These are phyloP conservation scores for Listronotus oregonensis DNA, from an alignment of 1,140 invertebrate genomes.

Conservation along the genomic window DNA sequence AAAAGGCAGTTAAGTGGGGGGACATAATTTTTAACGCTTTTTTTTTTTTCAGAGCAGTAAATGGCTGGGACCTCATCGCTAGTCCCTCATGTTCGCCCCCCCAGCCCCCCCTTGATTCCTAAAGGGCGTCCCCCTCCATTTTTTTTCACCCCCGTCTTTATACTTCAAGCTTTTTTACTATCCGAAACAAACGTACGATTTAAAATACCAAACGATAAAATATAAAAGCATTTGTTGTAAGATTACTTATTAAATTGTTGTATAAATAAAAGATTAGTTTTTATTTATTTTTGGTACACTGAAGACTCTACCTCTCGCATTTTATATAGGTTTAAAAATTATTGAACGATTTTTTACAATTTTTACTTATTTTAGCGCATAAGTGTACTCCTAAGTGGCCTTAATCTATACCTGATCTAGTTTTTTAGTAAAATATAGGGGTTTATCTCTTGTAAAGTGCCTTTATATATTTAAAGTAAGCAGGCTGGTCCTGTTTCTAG, in stretches of 20 bases:
- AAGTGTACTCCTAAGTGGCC: constrained; percentile 42
- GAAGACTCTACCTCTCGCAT: constrained; percentile 33
- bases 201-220: constrained; percentile 7
- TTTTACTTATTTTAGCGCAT: constrained; percentile 29
- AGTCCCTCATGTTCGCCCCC: constrained; percentile 47
- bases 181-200: constrained; percentile 15
- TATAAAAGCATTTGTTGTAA: not conserved
- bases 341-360: constrained; percentile 23
- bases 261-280: constrained; percentile 1
- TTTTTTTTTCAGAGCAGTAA: constrained; percentile 48
- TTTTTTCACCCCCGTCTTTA: constrained; percentile 29
- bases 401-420: constrained; percentile 43
- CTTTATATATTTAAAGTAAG: constrained; percentile 23
- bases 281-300: constrained; percentile 31
- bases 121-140: constrained; percentile 40
- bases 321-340: constrained; percentile 16
- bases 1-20: no score
- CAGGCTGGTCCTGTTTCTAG: constrained; percentile 11
- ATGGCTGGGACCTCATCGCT: constrained; percentile 47
- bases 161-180: constrained; percentile 14
- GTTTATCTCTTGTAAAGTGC: constrained; percentile 26
- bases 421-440: constrained; percentile 18
- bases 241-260: constrained; percentile 19
- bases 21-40: no score
- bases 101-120: constrained; percentile 42